Base-by-base conservation (phyloP, 2,888 invertebrate genomes). In the Athrips mouffetella region DNA sequence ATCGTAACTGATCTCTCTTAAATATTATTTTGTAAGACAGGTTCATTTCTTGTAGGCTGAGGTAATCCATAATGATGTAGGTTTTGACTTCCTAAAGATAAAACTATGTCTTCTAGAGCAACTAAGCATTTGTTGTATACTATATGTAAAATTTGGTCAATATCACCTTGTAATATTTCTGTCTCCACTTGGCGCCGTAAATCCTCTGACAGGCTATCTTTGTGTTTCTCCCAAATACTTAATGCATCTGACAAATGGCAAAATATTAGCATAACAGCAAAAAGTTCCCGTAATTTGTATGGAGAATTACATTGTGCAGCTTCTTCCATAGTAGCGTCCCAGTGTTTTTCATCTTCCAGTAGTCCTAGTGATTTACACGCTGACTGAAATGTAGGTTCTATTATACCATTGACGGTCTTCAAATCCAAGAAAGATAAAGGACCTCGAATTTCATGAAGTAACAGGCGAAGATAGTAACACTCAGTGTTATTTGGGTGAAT, bases 1-100 rank as follows among this genome's bases (percentile, higher is more conserved):
- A 41, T 64, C 57, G 51, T 63, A 62, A 40, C 58, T 55, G 0
- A n/a, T 42, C 55, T 60, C 58, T 37, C 57, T 44, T 23, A n/a
- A n/a, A n/a, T n/a, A n/a, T n/a, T n/a, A n/a, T n/a, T n/a, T n/a
- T n/a, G n/a, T n/a, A n/a, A n/a, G n/a, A n/a, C n/a, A n/a, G n/a
- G n/a, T n/a, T n/a, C n/a, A n/a, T n/a, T n/a, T n/a, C n/a, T n/a
- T n/a, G n/a, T n/a, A n/a, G n/a, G n/a, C n/a, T n/a, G n/a, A n/a
- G n/a, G n/a, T n/a, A n/a, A n/a, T n/a, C n/a, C n/a, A n/a, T n/a
- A n/a, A n/a, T n/a, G n/a, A n/a, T n/a, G n/a, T n/a, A n/a, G n/a
- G n/a, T n/a, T n/a, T n/a, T n/a, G n/a, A n/a, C n/a, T n/a, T n/a
- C n/a, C n/a, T n/a, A n/a, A n/a, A n/a, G n/a, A n/a, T n/a, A n/a